Evolutionary conservation across 2,113 vertebrate genomes (phyloP).

Genomic region (Circaetus cinerascens): DNA sequence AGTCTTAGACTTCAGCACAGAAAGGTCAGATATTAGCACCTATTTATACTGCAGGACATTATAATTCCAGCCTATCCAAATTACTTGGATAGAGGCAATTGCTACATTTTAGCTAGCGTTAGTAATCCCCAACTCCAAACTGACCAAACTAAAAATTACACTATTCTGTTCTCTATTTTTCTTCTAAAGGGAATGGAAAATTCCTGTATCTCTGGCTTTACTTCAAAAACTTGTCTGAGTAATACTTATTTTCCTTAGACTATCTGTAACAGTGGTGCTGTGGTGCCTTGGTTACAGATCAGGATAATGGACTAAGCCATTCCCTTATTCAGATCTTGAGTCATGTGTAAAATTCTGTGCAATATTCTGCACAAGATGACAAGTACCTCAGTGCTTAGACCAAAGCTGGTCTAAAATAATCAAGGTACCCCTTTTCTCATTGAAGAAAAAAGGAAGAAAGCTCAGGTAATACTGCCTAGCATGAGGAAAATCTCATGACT

Average conservation of each 20-base stretch:
- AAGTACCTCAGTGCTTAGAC: not conserved
- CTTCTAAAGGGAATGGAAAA: slow-evolving; percentile 35
- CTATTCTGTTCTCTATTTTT: not conserved
- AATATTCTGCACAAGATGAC: not conserved
- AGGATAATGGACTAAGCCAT: not conserved
- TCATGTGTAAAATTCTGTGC: not conserved
- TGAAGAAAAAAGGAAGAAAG: not conserved
- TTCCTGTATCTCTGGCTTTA: slow-evolving; percentile 30
- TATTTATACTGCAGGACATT: not conserved
- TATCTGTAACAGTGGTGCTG: not conserved
- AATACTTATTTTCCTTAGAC: not conserved
- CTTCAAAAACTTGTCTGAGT: not conserved
- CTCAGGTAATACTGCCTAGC: not conserved
- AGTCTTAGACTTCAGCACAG: not conserved
- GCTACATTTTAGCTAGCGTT: not conserved
- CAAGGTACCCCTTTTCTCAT: not conserved
- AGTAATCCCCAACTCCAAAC: not conserved
- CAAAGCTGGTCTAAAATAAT: not conserved
- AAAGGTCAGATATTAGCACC: not conserved
- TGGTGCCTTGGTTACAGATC: not conserved
- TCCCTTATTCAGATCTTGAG: not conserved
- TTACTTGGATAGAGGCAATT: not conserved
- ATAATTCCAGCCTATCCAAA: not conserved
- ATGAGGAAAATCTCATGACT: not conserved
- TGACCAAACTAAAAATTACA: not conserved